Percentiles rank a stretch among this genome's conserved stretches.
These are phyloP conservation scores for Apamea sordens DNA, from an alignment of 2,888 invertebrate species.

Conservation along the genomic window DNA sequence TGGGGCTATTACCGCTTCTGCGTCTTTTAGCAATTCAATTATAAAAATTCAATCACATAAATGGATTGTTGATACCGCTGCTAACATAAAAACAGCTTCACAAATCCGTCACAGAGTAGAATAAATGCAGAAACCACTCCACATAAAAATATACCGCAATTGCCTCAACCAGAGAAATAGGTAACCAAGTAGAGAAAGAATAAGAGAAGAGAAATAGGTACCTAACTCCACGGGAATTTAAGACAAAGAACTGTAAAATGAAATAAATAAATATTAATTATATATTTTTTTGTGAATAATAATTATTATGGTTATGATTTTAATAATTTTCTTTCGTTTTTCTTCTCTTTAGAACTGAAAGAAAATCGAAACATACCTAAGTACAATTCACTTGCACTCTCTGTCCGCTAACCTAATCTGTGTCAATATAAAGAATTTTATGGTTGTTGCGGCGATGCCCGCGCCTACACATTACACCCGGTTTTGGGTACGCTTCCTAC, in stretches of 20 bases:
- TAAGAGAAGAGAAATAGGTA: too few species aligned
- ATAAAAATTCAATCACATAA: conserved; percentile 52
- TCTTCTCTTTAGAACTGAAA: neutral
- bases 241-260: too few species aligned
- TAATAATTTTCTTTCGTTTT: neutral
- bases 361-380: neutral
- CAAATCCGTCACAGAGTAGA: conserved; percentile 49
- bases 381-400: conserved; percentile 54
- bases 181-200: neutral
- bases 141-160: neutral
- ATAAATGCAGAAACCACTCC: neutral
- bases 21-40: conserved; percentile 44
- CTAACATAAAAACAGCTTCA: conserved; percentile 54
- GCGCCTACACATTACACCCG: conserved; percentile 83
- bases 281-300: neutral
- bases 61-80: conserved; percentile 52
- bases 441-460: conserved; percentile 78
- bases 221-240: too few species aligned
- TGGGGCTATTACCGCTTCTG: conserved; percentile 24
- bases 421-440: conserved; percentile 83
- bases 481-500: conserved; percentile 84
- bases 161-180: neutral
- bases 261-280: neutral
- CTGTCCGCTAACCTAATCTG: conserved; percentile 74
- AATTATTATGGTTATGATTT: neutral